These are phyloP conservation scores for Nesogale talazaci DNA, from an alignment of 2,113 vertebrate species.

Conservation along the genomic window DNA sequence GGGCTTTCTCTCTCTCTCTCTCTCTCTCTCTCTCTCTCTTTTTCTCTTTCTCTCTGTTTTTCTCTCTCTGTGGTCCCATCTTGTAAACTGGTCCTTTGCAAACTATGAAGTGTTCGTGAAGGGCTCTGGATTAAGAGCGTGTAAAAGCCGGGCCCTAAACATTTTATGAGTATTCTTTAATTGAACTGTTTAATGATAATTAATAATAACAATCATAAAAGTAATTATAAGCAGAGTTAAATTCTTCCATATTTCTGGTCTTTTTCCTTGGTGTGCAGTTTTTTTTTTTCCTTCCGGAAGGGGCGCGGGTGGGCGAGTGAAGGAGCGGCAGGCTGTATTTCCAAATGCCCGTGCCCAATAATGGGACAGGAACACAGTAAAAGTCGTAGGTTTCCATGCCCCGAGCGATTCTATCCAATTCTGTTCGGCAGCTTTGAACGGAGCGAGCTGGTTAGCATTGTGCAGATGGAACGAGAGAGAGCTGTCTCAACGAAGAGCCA, in stretches of 20 bases:
- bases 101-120: constrained; percentile 37
- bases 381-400: constrained; percentile 7
- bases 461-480: not conserved
- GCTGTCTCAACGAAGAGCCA: constrained; percentile 5
- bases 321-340: constrained; percentile 7
- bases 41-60: constrained; percentile 30
- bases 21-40: too few relatives aligned
- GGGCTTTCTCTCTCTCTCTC: too few relatives aligned
- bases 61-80: not conserved
- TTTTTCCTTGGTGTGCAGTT: constrained; percentile 39
- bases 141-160: constrained; percentile 68
- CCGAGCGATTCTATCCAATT: constrained; percentile 10
- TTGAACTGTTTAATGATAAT: constrained; percentile 22
- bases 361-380: constrained; percentile 30
- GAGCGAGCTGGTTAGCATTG: not conserved
- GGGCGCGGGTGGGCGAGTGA: too few relatives aligned
- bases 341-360: not conserved
- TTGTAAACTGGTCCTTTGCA: constrained; percentile 53
- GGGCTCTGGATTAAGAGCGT: constrained; percentile 71
- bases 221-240: constrained; percentile 14
- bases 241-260: constrained; percentile 59
- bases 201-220: not conserved
- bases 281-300: too few relatives aligned
- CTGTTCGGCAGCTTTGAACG: constrained; percentile 45
- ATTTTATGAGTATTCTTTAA: constrained; percentile 78